Conservation (phyloP, 2,888 invertebrate genomes). For the Ophion ellenae region DNA sequence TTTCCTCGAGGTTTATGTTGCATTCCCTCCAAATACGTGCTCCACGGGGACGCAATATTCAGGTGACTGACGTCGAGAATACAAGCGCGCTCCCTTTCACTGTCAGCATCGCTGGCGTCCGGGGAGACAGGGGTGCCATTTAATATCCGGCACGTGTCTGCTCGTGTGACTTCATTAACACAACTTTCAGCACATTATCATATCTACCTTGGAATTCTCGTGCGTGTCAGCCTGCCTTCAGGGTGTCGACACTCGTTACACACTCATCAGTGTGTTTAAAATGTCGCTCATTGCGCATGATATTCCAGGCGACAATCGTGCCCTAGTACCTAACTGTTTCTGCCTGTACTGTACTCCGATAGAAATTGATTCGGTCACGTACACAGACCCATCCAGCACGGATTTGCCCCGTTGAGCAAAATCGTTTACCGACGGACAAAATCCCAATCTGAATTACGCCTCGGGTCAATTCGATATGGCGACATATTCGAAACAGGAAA, state of each 20-base stretch:
- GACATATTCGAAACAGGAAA: neutral
- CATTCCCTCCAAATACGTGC: neutral
- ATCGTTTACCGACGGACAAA: constrained; percentile 23
- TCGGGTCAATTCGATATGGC: constrained; percentile 32
- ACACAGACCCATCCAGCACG: constrained; percentile 25
- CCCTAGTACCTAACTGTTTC: neutral
- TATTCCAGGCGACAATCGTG: constrained; percentile 22
- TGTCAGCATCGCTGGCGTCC: constrained; percentile 44
- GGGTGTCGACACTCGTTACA: neutral
- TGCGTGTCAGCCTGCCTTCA: neutral
- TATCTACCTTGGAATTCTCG: constrained; percentile 56
- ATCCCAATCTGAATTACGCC: constrained; percentile 13
- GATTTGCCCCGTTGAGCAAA: neutral
- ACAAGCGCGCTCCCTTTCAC: constrained; percentile 38
- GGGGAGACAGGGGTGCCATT: constrained; percentile 54
- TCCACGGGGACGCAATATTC: constrained; percentile 4
- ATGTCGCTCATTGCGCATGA: neutral
- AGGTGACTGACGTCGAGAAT: constrained; percentile 37
- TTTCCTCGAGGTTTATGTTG: constrained; percentile 15
- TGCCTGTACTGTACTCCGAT: constrained; percentile 21
- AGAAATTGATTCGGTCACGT: constrained; percentile 59
- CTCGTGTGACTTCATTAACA: constrained; percentile 67
- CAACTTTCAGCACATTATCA: constrained; percentile 69
- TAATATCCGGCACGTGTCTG: constrained; percentile 69
- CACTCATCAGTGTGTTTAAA: neutral